Conservation (phyloP, 2,888 invertebrate genomes). For the Machimus rusticus region DNA sequence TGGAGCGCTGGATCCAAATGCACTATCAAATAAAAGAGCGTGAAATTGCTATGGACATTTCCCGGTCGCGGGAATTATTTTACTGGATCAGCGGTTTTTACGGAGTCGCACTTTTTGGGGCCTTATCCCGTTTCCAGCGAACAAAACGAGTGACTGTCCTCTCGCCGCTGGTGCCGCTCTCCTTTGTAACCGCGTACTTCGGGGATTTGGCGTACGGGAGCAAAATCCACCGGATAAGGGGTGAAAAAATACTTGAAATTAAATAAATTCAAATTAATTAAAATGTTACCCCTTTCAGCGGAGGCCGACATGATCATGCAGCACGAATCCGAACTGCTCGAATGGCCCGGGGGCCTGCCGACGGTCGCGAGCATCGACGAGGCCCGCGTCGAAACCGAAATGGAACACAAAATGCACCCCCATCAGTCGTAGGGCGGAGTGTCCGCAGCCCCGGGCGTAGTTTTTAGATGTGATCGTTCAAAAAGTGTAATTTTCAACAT, state of each 20-base stretch:
- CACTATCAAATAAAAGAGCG: slow-evolving; percentile 81
- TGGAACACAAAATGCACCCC: slow-evolving; percentile 72
- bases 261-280: too few relatives aligned
- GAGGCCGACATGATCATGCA: slow-evolving; percentile 84
- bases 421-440: slow-evolving; percentile 60
- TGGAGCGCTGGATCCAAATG: slow-evolving; percentile 82
- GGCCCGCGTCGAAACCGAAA: slow-evolving; percentile 70
- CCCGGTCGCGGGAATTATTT: slow-evolving; percentile 75
- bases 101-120: slow-evolving; percentile 65
- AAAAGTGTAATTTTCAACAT: background rate
- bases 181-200: slow-evolving; percentile 76
- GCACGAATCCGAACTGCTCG: slow-evolving; percentile 74
- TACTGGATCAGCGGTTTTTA: slow-evolving; percentile 77
- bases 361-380: slow-evolving; percentile 75
- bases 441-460: background rate
- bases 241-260: slow-evolving; percentile 62
- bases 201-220: slow-evolving; percentile 80
- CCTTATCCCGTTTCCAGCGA: slow-evolving; percentile 67
- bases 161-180: slow-evolving; percentile 74
- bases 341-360: slow-evolving; percentile 78
- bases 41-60: slow-evolving; percentile 74
- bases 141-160: slow-evolving; percentile 69
- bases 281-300: slow-evolving; percentile 59
- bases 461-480: background rate
- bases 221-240: slow-evolving; percentile 77